A percentile compares a stretch with the other conserved stretches of the same genome.
Conservation (phyloP, 2,888 invertebrate species). For the Brachyptera risi region DNA sequence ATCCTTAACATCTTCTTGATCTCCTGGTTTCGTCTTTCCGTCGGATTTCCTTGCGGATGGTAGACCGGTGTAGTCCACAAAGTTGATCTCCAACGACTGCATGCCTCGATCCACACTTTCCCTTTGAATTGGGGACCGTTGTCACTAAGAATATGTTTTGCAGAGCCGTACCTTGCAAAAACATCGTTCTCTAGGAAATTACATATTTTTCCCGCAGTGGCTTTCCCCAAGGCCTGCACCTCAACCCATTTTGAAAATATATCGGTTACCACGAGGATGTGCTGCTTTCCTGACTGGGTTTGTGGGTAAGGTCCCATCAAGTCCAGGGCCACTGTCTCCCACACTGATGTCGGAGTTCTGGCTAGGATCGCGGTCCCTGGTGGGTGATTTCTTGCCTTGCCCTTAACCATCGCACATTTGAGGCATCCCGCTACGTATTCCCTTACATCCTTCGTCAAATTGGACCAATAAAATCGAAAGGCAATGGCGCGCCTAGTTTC, state of each 20-base stretch:
- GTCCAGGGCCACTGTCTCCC: not conserved
- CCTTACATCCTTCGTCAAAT: not conserved
- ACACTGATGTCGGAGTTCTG: not conserved
- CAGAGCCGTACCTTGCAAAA: conserved; percentile 28
- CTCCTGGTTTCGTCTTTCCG: conserved; percentile 35
- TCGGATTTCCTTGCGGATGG: conserved; percentile 36
- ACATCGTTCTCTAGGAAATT: conserved; percentile 20
- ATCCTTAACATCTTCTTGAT: conserved; percentile 32
- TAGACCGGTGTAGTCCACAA: conserved; percentile 34
- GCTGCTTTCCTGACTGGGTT: not conserved
- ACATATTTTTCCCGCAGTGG: not conserved
- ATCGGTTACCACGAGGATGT: not conserved
- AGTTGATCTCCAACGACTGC: conserved; percentile 25
- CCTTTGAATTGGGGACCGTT: conserved; percentile 30
- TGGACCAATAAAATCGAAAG: too few species aligned
- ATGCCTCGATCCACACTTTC: conserved; percentile 21
- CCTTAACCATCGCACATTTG: not conserved
- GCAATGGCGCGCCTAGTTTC: too few species aligned
- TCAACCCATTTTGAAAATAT: not conserved
- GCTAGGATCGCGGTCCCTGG: not conserved
- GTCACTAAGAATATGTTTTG: conserved; percentile 23
- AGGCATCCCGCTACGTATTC: not conserved
- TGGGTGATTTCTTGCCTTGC: not conserved
- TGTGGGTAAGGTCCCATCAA: not conserved
- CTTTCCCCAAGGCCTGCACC: not conserved